Percentiles rank a stretch among this genome's conserved stretches.
Evolutionary conservation across 2,888 invertebrate species (phyloP).

Genomic region (Sphecodes monilicornis): DNA sequence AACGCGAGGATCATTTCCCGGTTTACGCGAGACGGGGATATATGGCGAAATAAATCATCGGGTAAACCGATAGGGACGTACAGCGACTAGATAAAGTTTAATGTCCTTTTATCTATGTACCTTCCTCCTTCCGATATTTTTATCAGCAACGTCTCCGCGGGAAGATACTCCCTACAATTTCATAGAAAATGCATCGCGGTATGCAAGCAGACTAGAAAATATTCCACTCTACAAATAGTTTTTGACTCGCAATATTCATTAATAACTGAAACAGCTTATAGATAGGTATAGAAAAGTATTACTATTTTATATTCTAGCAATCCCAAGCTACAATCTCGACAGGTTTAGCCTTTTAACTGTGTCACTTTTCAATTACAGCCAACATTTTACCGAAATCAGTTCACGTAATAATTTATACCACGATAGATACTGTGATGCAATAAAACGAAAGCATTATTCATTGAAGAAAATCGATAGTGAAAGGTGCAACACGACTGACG

Average conservation of each 20-base stretch:
- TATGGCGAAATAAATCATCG: slow-evolving; percentile 6
- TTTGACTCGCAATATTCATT: neutral
- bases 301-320: neutral
- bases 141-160: neutral
- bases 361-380: neutral
- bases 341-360: neutral
- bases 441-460: too few relatives aligned
- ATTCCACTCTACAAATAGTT: neutral
- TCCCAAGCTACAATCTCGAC: neutral
- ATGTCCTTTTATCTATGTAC: slow-evolving; percentile 5
- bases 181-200: neutral
- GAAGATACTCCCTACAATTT: neutral
- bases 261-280: neutral
- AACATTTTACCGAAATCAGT: too few relatives aligned
- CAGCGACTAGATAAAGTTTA: neutral
- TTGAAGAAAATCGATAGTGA: neutral
- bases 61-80: neutral
- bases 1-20: neutral
- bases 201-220: neutral
- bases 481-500: neutral
- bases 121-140: neutral
- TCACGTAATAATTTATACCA: too few relatives aligned
- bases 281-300: neutral
- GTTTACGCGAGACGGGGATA: neutral
- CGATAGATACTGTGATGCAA: too few relatives aligned